Percentiles rank a stretch among this genome's conserved stretches.
These are phyloP conservation scores for Strigamia crassipes DNA, from an alignment of 2,888 invertebrate species.

Conservation along the genomic window DNA sequence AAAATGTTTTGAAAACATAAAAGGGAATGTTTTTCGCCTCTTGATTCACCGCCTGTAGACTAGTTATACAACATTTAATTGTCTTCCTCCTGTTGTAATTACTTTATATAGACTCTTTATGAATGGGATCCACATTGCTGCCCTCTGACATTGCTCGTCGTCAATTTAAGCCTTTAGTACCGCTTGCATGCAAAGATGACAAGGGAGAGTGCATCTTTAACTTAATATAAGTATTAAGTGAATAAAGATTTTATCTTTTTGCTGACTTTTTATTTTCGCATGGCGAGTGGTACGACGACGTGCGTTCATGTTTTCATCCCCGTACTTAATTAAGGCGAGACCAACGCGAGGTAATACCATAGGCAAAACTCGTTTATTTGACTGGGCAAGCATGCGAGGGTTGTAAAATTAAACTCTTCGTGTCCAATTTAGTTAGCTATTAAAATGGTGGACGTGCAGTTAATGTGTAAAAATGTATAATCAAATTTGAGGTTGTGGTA, in stretches of 20 bases:
- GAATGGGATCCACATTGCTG: conserved; percentile 38
- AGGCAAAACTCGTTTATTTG: conserved; percentile 28
- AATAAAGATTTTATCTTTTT: conserved; percentile 23
- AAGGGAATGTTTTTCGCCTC: conserved; percentile 35
- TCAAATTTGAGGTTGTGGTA: conserved; percentile 29
- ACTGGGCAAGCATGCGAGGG: not conserved
- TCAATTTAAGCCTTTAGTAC: conserved; percentile 24
- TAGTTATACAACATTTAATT: conserved; percentile 37
- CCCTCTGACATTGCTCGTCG: conserved; percentile 17
- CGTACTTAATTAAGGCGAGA: conserved; percentile 21
- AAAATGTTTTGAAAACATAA: conserved; percentile 25
- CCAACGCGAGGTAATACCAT: not conserved
- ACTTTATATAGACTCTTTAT: conserved; percentile 33
- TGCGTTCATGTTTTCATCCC: not conserved
- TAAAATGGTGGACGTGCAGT: conserved; percentile 31
- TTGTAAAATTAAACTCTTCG: conserved; percentile 42
- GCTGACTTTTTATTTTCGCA: not conserved
- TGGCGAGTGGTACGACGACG: not conserved
- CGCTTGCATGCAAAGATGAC: conserved; percentile 6
- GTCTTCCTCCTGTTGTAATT: conserved; percentile 29
- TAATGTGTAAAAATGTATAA: conserved; percentile 3
- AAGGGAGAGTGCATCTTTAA: not conserved
- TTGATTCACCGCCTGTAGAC: not conserved
- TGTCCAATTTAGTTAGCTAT: conserved; percentile 34
- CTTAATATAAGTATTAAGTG: conserved; percentile 8